Conservation (phyloP, 64 coral and sea anemone genomes). For the Acropora tenuis region DNA sequence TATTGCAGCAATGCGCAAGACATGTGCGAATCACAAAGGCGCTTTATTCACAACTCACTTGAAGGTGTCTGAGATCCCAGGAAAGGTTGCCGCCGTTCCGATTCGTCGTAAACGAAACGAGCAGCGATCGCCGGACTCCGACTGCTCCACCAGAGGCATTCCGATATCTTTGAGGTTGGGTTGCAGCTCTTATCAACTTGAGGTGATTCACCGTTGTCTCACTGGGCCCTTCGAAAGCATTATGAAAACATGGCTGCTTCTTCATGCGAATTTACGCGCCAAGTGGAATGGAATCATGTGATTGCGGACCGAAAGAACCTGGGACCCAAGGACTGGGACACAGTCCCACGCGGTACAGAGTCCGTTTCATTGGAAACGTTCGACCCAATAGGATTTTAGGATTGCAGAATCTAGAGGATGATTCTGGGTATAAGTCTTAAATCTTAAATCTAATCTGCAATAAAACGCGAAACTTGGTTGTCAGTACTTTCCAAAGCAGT, state of each 20-base stretch:
- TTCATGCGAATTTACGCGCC: conserved; percentile 43
- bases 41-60: background rate
- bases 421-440: too few relatives aligned
- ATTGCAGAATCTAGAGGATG: too few relatives aligned
- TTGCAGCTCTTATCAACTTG: background rate
- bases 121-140: background rate
- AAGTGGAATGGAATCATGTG: background rate
- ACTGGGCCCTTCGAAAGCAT: too few relatives aligned
- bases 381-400: too few relatives aligned
- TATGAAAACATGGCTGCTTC: conserved; percentile 5
- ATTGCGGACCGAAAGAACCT: background rate
- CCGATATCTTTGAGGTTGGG: background rate
- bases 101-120: conserved; percentile 52
- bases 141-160: conserved; percentile 35
- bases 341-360: too few relatives aligned
- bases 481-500: too few relatives aligned
- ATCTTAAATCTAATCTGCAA: too few relatives aligned
- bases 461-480: too few relatives aligned
- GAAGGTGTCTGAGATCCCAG: conserved; percentile 48
- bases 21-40: too few relatives aligned
- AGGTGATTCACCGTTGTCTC: too few relatives aligned
- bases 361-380: too few relatives aligned
- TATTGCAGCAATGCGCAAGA: too few relatives aligned
- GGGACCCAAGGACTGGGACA: background rate
- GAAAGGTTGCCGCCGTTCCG: conserved; percentile 28